Conservation (phyloP, 2,797 vertebrate species). For the Onychomys torridus region DNA sequence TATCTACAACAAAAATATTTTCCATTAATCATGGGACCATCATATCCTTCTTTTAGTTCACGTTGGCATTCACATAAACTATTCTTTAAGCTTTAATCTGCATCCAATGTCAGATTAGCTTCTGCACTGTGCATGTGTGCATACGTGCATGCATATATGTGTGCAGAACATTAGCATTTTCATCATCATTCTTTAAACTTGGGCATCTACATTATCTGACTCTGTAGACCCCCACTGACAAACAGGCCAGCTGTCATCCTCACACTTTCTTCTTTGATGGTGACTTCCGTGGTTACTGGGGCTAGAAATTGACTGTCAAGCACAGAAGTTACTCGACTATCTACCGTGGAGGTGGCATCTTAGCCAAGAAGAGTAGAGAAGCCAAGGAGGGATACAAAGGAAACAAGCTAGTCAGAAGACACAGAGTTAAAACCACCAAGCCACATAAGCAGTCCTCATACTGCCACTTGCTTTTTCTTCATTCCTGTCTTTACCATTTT, state of each 20-base stretch:
- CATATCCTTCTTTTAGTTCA: background rate
- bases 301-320: background rate
- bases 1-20: background rate
- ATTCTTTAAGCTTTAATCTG: background rate
- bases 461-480: background rate
- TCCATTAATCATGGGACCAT: background rate
- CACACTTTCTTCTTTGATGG: too few relatives aligned
- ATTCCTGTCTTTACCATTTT: background rate
- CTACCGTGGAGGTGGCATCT: too few relatives aligned
- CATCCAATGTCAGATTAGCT: background rate
- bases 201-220: too few relatives aligned
- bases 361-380: background rate
- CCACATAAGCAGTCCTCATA: background rate
- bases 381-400: background rate
- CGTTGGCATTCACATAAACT: background rate
- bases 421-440: background rate
- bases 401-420: background rate
- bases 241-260: background rate
- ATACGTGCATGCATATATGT: too few relatives aligned
- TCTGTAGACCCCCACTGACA: too few relatives aligned
- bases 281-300: too few relatives aligned
- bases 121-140: too few relatives aligned
- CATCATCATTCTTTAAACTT: too few relatives aligned
- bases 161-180: background rate
- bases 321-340: too few relatives aligned